Conservation (phyloP, 2,888 invertebrate species). For the Chrysopilus asiliformis region DNA sequence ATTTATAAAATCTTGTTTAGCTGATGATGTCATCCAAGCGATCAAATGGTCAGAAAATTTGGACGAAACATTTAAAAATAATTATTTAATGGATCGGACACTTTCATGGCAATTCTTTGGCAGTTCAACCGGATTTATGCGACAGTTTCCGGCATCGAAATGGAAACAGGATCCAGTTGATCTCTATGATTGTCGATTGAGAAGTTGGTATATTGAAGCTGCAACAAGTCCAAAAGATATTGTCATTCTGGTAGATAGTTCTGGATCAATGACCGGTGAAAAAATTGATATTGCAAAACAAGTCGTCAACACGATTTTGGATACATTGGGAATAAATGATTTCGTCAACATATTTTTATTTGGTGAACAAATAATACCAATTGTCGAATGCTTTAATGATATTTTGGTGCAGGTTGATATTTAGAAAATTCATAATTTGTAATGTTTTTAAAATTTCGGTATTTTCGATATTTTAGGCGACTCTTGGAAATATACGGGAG, state of each 20-base stretch:
- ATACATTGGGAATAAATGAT: slow-evolving; percentile 94
- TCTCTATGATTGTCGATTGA: slow-evolving; percentile 86
- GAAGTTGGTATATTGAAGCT: slow-evolving; percentile 96
- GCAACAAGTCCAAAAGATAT: slow-evolving; percentile 95
- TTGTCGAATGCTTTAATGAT: slow-evolving; percentile 81
- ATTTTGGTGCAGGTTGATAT: slow-evolving; percentile 69
- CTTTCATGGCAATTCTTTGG: slow-evolving; percentile 98
- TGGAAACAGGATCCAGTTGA: slow-evolving; percentile 76
- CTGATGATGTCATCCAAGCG: slow-evolving; percentile 75
- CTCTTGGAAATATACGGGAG: slow-evolving; percentile 68
- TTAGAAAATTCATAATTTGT: slow-evolving; percentile 16
- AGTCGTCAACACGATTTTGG: slow-evolving; percentile 77
- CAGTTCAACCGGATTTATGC: slow-evolving; percentile 91
- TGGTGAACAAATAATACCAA: slow-evolving; percentile 62
- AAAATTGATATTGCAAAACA: slow-evolving; percentile 81
- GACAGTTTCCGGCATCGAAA: slow-evolving; percentile 85
- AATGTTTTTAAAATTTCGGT: neutral
- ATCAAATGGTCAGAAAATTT: slow-evolving; percentile 93
- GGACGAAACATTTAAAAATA: slow-evolving; percentile 76
- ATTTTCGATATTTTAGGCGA: slow-evolving; percentile 49
- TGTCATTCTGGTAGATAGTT: slow-evolving; percentile 70
- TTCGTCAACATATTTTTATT: slow-evolving; percentile 95
- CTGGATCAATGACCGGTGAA: slow-evolving; percentile 85
- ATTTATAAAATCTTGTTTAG: slow-evolving; percentile 37
- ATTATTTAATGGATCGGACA: slow-evolving; percentile 73